Evolutionary conservation across 1,140 invertebrate species (phyloP), one percentile per base, ranked within the genome.

Genomic region (Diprion similis): DNA sequence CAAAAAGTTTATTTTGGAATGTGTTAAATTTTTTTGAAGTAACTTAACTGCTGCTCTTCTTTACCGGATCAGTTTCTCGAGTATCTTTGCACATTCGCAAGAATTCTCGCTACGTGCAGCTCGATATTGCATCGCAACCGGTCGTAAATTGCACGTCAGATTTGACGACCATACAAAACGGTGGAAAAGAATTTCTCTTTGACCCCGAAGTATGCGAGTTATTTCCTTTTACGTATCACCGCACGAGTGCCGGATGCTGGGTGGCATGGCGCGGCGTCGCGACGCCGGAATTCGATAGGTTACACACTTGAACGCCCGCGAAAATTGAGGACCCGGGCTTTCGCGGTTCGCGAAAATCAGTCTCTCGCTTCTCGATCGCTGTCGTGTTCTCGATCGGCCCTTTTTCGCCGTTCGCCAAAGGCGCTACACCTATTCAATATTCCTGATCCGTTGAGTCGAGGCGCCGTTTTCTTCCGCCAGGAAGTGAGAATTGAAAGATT

Each of bases 301-400:
- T 48, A 47, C 46, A 71, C 68, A 66, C 74, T 77, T 68, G 70
- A 76, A 77, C 74, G 71, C 65, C 73, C 48, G 15, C 48, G 68
- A 66, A 76, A 76, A 77, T 77, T 75, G 74, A 77, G 75, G 76
- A 77, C 68, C n/a, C 70, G 72, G 70, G 70, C 70, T 74, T 75
- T 64, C 46, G n/a, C 46, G 67, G 46, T 4, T 37, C 24, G 24
- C 24, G 24, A 37, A 6, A 37, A 37, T 37, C 24, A 37, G 24
- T 37, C 24, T 37, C 24, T 37, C 24, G 24, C 24, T 6, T 37
- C 24, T 37, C 24, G 51, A 17, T 13, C 51, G 11, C 6, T 9
- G 11, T 59, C 51, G 51, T n/a, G n/a, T n/a, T n/a, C n/a, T n/a
- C 3, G 51, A 59, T 9, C n/a, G n/a, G 11, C 51, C 11, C 51